Conservation (phyloP, 1,140 invertebrate species). For the Wasmannia auropunctata region DNA sequence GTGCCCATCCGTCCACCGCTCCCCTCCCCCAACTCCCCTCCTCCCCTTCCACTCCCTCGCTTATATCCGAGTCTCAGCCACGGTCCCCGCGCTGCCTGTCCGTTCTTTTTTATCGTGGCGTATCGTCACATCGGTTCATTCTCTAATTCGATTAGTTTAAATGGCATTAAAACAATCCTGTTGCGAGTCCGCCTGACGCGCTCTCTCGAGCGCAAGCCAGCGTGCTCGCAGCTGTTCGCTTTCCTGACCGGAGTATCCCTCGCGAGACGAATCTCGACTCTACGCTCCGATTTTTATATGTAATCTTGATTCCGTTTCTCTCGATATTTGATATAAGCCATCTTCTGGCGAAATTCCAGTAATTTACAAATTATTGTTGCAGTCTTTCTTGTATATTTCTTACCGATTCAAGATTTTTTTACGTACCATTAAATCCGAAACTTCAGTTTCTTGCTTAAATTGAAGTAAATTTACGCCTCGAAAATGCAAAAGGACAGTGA, state of each 20-base stretch:
- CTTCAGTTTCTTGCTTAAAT: background rate
- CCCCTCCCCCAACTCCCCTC: no score
- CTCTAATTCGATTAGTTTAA: constrained; percentile 86
- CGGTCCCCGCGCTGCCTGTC: background rate
- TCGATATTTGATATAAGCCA: background rate
- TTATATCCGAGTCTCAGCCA: constrained; percentile 38
- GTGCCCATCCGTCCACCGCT: constrained; percentile 67
- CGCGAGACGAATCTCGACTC: constrained; percentile 51
- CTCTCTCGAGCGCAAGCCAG: constrained; percentile 35
- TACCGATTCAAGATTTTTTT: background rate
- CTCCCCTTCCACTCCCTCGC: constrained; percentile 16
- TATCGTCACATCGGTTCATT: constrained; percentile 83
- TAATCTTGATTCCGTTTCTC: constrained; percentile 31
- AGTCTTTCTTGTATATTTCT: background rate
- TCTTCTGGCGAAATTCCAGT: background rate
- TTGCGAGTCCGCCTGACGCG: constrained; percentile 77
- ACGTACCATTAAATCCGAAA: background rate
- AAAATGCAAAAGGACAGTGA: background rate
- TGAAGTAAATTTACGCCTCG: background rate
- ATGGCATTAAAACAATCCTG: constrained; percentile 85
- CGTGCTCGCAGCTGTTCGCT: constrained; percentile 76
- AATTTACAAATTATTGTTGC: background rate
- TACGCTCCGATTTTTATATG: constrained; percentile 26
- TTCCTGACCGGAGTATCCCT: constrained; percentile 71
- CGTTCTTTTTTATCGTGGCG: constrained; percentile 70